Evolutionary conservation across 2,113 vertebrate genomes (phyloP).

Genomic region (Oreochromis tanganicae): DNA sequence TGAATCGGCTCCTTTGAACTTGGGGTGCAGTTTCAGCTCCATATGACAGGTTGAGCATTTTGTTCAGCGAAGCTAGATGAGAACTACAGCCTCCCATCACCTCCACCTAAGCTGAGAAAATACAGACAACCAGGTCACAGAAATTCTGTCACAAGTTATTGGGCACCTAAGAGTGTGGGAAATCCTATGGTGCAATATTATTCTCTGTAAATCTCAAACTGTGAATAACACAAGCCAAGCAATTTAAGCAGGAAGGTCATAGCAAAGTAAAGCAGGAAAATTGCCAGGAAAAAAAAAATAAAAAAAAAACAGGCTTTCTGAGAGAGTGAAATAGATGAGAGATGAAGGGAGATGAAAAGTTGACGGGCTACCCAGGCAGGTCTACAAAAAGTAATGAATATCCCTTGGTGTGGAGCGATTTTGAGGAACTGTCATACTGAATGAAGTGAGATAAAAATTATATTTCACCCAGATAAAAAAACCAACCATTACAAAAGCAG

Average conservation of each 20-base stretch:
- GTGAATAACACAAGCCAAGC: slow-evolving; percentile 79
- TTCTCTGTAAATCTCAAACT: slow-evolving; percentile 74
- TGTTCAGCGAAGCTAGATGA: slow-evolving; percentile 36
- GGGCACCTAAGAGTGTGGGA: slow-evolving; percentile 73
- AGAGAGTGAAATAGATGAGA: slow-evolving; percentile 77
- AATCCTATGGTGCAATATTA: slow-evolving; percentile 73
- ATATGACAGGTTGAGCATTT: slow-evolving; percentile 10
- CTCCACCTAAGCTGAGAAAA: slow-evolving; percentile 55
- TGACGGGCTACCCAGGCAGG: slow-evolving; percentile 73
- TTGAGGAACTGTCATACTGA: slow-evolving; percentile 76
- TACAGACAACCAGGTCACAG: slow-evolving; percentile 54
- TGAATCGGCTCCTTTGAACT: slow-evolving; percentile 12
- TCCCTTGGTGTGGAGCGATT: slow-evolving; percentile 73
- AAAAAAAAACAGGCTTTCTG: slow-evolving; percentile 59
- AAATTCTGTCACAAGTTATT: slow-evolving; percentile 73
- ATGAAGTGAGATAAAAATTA: slow-evolving; percentile 79
- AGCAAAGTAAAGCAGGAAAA: slow-evolving; percentile 74
- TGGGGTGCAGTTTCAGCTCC: background rate
- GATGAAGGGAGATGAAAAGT: slow-evolving; percentile 76
- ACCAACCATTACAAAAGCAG: slow-evolving; percentile 65
- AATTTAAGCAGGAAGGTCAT: slow-evolving; percentile 78
- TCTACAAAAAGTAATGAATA: slow-evolving; percentile 79
- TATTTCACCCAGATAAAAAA: slow-evolving; percentile 73
- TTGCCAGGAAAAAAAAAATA: slow-evolving; percentile 17
- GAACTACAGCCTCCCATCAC: slow-evolving; percentile 54